Evolutionary conservation across 2,797 vertebrate species (phyloP), one percentile per base, ranked within the genome.

Genomic region (Chaunax sp.): DNA sequence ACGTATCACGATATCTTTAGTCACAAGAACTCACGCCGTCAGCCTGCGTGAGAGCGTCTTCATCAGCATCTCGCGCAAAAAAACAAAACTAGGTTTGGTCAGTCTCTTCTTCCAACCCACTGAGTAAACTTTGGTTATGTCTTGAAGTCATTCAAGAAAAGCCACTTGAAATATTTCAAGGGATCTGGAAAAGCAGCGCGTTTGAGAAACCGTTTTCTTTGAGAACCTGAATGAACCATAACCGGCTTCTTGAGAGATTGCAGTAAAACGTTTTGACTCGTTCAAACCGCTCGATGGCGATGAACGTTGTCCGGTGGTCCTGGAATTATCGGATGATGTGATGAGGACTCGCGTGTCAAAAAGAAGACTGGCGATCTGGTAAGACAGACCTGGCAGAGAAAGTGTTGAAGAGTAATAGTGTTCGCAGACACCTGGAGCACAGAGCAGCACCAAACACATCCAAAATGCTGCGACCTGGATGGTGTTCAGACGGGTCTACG

Each of bases 91-190:
- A 56, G 33, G 72, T 83, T 90, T 88, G 85, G 84, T 91, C 85
- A 82, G 79, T 81, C 78, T 87, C 56, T 78, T 78, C 74, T 80
- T 86, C 72, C 81, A 77, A 82, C 68, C 54, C 67, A 78, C 83
- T 53, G 69, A 87, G 74, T 87, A 88, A 90, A 90, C 90, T 92
- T 93, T 92, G 91, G 91, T 91, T 86, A 82, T 57, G 67, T 86
- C 85, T 85, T 82, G 78, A 88, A 85, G 66, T 72, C 49, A 59
- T 75, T 87, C 78, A 81, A 89, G 82, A 72, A 82, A 83, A 84
- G 82, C 77, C 76, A 81, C 85, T 83, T 82, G 76, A 85, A 80
- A 67, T 64, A 69, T 65, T 82, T 87, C 6, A 71, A 87, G 88
- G 75, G 72, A 81, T 85, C 62, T 75, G 69, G 73, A 11, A 83